Percentiles rank a stretch among this genome's conserved stretches.
These are phyloP conservation scores for Masticophis lateralis DNA, from an alignment of 2,797 vertebrate genomes.

Conservation along the genomic window DNA sequence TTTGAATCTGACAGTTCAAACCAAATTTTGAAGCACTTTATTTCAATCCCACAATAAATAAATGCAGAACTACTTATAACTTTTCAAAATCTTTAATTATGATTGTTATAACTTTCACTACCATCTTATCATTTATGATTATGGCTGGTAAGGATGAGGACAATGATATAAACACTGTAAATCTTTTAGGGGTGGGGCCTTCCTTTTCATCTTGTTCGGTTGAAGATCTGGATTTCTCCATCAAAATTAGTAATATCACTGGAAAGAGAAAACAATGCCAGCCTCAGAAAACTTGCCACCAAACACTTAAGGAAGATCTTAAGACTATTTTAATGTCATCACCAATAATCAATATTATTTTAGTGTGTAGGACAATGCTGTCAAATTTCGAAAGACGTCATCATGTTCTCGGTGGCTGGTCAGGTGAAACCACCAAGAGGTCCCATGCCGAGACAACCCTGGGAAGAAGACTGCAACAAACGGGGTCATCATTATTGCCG, in stretches of 20 bases:
- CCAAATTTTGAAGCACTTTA: neutral
- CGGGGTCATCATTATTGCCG: neutral
- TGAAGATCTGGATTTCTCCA: neutral
- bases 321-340: neutral
- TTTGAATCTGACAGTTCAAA: constrained; percentile 41
- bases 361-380: neutral
- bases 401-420: neutral
- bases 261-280: neutral
- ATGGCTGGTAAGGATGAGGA: neutral
- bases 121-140: neutral
- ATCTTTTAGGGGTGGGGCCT: neutral
- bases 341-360: neutral
- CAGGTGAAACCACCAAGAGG: neutral
- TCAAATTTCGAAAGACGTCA: neutral
- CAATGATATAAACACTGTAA: neutral
- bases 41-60: neutral
- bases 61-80: neutral
- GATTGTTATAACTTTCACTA: neutral
- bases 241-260: neutral
- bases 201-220: neutral
- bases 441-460: neutral
- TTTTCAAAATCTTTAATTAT: neutral
- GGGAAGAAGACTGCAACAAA: neutral
- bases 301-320: neutral
- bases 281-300: neutral